phyloP scores from a whole-genome alignment of 2,888 invertebrate genomes.

The Imbricaverruca yamaguchii region DNA sequence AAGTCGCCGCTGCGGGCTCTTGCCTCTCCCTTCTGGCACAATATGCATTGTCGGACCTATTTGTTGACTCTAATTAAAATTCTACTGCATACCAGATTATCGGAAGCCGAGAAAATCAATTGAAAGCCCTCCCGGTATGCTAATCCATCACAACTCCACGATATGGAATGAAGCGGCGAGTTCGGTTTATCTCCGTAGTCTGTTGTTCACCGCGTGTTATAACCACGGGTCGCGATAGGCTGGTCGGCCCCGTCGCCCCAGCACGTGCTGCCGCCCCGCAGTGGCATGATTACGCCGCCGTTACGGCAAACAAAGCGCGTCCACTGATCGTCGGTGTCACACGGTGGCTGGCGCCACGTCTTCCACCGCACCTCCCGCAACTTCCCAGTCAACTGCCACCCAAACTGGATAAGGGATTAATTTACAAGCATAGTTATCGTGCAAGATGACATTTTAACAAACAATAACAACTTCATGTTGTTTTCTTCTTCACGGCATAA shows the following conservation, averaged over 20 bases:
- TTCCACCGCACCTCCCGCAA: no score
- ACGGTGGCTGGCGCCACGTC: no score
- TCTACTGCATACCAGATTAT: not conserved
- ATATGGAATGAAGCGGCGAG: not conserved
- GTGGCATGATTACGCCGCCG: not conserved
- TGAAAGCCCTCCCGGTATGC: not conserved
- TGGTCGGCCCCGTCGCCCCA: no score
- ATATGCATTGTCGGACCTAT: constrained; percentile 13
- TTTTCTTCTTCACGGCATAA: no score
- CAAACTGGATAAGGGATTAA: no score
- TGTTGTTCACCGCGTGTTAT: not conserved
- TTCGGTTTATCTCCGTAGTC: not conserved
- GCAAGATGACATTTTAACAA: no score
- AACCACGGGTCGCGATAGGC: no score
- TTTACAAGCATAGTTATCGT: no score
- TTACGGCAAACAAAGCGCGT: not conserved
- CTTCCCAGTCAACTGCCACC: no score
- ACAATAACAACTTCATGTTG: no score
- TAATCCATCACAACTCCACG: not conserved
- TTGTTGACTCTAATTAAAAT: constrained; percentile 22
- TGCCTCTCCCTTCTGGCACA: not conserved
- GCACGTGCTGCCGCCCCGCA: no score
- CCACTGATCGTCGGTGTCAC: no score
- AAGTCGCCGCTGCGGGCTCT: not conserved
- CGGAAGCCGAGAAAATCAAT: not conserved